Evolutionary conservation across 2,113 vertebrate species (phyloP).

Genomic region (Suricata suricatta): DNA sequence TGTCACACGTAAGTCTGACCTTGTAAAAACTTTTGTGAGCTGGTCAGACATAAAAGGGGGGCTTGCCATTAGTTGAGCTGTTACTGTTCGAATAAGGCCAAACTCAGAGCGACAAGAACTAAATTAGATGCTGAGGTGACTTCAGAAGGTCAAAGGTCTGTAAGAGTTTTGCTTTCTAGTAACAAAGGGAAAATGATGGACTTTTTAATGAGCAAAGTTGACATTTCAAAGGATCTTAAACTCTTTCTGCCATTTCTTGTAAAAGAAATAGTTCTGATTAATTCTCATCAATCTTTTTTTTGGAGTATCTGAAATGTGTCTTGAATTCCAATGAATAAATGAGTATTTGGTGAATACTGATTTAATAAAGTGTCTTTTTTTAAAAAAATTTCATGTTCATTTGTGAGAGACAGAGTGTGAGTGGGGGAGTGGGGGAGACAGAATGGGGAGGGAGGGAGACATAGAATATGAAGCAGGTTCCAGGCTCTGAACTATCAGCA

Average conservation of each 20-base stretch:
- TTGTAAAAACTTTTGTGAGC: slow-evolving; percentile 27
- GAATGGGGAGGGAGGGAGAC: too few relatives aligned
- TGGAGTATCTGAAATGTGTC: slow-evolving; percentile 29
- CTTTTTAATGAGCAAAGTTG: slow-evolving; percentile 20
- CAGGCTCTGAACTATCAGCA: too few relatives aligned
- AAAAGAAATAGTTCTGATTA: slow-evolving; percentile 64
- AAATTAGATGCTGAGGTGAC: slow-evolving; percentile 46
- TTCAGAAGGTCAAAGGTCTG: slow-evolving; percentile 39
- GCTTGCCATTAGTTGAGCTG: background rate
- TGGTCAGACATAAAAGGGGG: slow-evolving; percentile 41
- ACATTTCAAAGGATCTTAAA: slow-evolving; percentile 59
- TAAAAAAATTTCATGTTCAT: too few relatives aligned
- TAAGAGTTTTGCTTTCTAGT: slow-evolving; percentile 1
- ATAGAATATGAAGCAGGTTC: too few relatives aligned
- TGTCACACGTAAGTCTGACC: background rate
- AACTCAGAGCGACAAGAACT: slow-evolving; percentile 40
- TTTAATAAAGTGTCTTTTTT: background rate
- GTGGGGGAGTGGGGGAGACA: too few relatives aligned
- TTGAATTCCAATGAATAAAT: slow-evolving; percentile 48
- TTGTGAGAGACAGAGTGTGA: too few relatives aligned
- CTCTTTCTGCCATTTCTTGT: slow-evolving; percentile 36
- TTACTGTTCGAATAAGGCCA: background rate
- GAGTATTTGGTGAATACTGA: slow-evolving; percentile 46
- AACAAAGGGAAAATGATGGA: slow-evolving; percentile 49
- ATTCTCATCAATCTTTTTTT: slow-evolving; percentile 42